Conservation (phyloP, 2,888 invertebrate species). For the Papilio demoleus region DNA sequence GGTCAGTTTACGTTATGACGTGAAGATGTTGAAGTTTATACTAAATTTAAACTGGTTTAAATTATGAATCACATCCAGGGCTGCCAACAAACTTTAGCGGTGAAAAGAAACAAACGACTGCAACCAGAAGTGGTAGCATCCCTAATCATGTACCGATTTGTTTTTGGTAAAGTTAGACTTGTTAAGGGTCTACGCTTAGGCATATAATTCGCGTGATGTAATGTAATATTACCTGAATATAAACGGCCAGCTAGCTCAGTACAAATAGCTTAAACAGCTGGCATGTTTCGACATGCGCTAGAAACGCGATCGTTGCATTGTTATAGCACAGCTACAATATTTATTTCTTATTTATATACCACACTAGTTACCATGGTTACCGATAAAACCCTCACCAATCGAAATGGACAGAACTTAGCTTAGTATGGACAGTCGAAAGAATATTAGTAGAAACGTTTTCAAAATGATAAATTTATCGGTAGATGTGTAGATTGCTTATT, state of each 20-base stretch:
- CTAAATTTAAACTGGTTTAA: not conserved
- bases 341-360: slow-evolving; percentile 5
- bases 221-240: slow-evolving; percentile 23
- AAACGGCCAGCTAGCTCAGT: slow-evolving; percentile 23
- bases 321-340: slow-evolving; percentile 7
- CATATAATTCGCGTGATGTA: slow-evolving; percentile 32
- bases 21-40: not conserved
- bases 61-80: not conserved
- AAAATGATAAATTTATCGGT: no score
- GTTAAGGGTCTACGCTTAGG: not conserved
- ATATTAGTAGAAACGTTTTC: no score
- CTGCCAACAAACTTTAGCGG: not conserved
- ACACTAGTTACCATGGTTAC: not conserved
- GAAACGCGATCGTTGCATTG: slow-evolving; percentile 26
- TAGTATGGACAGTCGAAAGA: not conserved
- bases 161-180: not conserved
- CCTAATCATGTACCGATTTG: not conserved
- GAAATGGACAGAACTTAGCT: not conserved
- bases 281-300: slow-evolving; percentile 34
- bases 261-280: slow-evolving; percentile 36
- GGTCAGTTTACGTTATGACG: not conserved
- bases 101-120: not conserved
- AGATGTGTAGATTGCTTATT: not conserved
- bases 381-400: not conserved
- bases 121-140: no score